Evolutionary conservation across 2,797 vertebrate genomes (phyloP), one percentile per base, ranked within the genome.

Genomic region (Odontamblyopus lacepedii): DNA sequence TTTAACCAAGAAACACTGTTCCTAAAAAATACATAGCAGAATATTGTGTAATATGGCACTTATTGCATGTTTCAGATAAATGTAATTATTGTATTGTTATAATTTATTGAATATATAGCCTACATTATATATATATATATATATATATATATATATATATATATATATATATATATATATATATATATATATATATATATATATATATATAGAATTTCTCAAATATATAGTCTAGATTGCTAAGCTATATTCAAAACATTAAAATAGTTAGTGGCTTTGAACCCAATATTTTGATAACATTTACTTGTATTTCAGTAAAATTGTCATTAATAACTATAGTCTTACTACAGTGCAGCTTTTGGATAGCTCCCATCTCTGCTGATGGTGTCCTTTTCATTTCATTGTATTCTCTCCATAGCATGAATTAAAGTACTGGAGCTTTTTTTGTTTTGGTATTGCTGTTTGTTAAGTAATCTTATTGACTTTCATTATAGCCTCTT

Each of bases 401-500:
- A 23, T 7, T 53, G 51, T 53, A 44, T 44, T 44, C 41, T 44
- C 41, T 15, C 41, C 41, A 44, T 15, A 12, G 41, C 15, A 44
- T 44, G 41, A 44, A 44, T 44, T 15, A 48, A 15, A 15, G 44
- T 15, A 48, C 4, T 48, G 44, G 4, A 13, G 5, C 44, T 11
- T 63, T 32, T 27, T 65, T 13, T 66, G 23, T 11, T 51, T 50
- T 50, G 26, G 44, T 44, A 30, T 50, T 51, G 41, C 16, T 50
- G 63, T 27, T 6, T 48, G 44, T 29, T 66, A 66, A 65, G 44
- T 50, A 65, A 50, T 66, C 64, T 66, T 48, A 65, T 48, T 64
- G 27, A 7, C 23, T 29, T 66, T 51, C 44, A 69, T 8, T 30
- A 38, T 77, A 59, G 41, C 41, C 26, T 23, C 27, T 44, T 66